Percentiles rank a stretch among this genome's conserved stretches.
Conservation (phyloP, 1,140 invertebrate species). For the Bombus pascuorum region DNA sequence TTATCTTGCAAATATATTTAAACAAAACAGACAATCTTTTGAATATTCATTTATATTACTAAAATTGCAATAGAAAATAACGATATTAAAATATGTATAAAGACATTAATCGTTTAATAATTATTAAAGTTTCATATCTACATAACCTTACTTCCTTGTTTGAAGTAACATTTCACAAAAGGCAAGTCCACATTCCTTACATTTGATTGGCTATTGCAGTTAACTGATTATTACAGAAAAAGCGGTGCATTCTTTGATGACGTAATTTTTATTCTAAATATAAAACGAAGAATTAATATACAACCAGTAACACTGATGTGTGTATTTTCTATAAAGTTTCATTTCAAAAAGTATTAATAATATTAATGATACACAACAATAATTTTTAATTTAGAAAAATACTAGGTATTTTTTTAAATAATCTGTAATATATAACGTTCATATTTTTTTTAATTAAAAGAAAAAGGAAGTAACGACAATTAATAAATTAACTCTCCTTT, state of each 20-base stretch:
- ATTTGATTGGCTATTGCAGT: constrained; percentile 39
- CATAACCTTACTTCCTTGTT: not conserved
- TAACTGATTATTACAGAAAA: not conserved
- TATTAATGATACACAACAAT: not conserved
- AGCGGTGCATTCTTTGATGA: constrained; percentile 26
- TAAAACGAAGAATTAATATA: constrained; percentile 3
- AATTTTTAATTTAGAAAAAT: not conserved
- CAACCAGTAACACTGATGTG: not conserved
- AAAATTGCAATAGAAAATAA: not conserved
- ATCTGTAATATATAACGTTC: not conserved
- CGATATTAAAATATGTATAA: not conserved
- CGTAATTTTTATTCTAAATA: constrained; percentile 48
- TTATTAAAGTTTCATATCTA: constrained; percentile 6
- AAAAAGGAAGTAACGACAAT: constrained; percentile 3
- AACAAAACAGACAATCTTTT: not conserved
- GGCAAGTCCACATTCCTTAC: constrained; percentile 30
- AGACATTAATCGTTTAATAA: not conserved
- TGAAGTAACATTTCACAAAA: constrained; percentile 37
- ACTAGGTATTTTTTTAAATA: constrained; percentile 26
- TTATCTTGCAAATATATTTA: not conserved
- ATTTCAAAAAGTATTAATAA: not conserved
- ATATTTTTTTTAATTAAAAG: not conserved
- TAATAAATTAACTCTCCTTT: constrained; percentile 39
- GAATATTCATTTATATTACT: not conserved
- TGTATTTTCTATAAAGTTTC: constrained; percentile 2